Base-by-base conservation (phyloP, 2,888 invertebrate species). In the Doris montereyensis region DNA sequence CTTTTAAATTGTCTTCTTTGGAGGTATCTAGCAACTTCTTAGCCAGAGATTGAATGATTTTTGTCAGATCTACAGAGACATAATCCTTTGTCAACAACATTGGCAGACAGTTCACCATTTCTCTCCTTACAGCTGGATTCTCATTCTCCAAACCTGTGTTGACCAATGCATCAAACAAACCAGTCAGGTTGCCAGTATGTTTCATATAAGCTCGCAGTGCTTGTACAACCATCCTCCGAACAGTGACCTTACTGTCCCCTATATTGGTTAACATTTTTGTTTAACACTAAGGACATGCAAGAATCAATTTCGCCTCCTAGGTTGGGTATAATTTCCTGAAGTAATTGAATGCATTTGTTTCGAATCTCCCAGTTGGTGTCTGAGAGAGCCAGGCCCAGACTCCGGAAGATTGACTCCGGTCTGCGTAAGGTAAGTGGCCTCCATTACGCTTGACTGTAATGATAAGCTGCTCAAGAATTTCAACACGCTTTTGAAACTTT, bases 301-400 rank as follows among this genome's bases (percentile, higher is more conserved):
- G 87, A 83, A 83, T 92, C 92, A 52, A 91, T 81, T 10, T 90
- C 88, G 76, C 86, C 86, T 28, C 89, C 90, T 84, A 89, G 86
- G 68, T 88, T 86, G 5, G 89, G 90, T 73, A 89, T 90, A 79
- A 89, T 85, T 84, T 90, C 92, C 84, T 86, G 88, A 83, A 88
- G 88, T 77, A 88, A 87, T 80, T 91, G 90, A 28, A 92, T 88
- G 80, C 91, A 91, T 85, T 92, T 92, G 80, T 91, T 87, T 75
- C 92, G 87, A 17, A 92, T 91, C 84, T 92, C 92, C 92, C 92
- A 92, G 80, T 91, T 88, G 17, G 88, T 86, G 80, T 92, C 92
- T 24, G 87, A 85, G n/a, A 92, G 85, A 13, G 92, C 91, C 76
- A 88, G 85, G 58, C 89, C 88, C 70, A 92, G 86, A 30, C 90